These are phyloP conservation scores for Brachyhypopomus gauderio DNA, from an alignment of 2,113 vertebrate species.

Conservation along the genomic window DNA sequence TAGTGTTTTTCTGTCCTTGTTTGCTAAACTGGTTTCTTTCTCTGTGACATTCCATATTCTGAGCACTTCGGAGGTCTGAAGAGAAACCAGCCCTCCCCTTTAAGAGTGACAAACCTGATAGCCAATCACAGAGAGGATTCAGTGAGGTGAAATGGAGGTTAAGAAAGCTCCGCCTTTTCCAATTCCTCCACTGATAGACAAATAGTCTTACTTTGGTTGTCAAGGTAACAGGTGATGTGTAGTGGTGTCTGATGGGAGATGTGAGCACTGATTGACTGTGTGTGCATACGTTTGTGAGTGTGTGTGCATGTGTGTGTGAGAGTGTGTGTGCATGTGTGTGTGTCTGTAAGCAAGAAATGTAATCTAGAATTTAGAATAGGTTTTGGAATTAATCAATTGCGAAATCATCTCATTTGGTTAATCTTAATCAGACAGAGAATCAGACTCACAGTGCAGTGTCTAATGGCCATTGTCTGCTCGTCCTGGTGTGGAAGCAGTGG, in stretches of 20 bases:
- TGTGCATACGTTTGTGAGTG: not conserved
- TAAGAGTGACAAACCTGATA: not conserved
- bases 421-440: not conserved
- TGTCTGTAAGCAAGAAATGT: not conserved
- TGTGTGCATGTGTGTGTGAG: not conserved
- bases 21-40: not conserved
- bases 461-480: not conserved
- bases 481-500: constrained; percentile 15
- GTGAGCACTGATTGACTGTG: not conserved
- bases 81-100: not conserved
- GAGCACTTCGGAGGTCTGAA: not conserved
- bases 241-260: not conserved
- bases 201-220: constrained; percentile 5
- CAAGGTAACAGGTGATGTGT: constrained; percentile 30
- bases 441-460: not conserved
- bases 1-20: not conserved
- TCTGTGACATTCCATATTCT: too few species aligned
- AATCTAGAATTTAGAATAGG: not conserved
- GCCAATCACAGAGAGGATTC: not conserved
- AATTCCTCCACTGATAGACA: constrained; percentile 22
- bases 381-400: not conserved
- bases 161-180: constrained; percentile 28
- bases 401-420: not conserved
- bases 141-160: constrained; percentile 12
- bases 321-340: not conserved